Evolutionary conservation across 2,797 vertebrate species (phyloP), one percentile per base, ranked within the genome.

Genomic region (Pseudotriccus pelzelni): DNA sequence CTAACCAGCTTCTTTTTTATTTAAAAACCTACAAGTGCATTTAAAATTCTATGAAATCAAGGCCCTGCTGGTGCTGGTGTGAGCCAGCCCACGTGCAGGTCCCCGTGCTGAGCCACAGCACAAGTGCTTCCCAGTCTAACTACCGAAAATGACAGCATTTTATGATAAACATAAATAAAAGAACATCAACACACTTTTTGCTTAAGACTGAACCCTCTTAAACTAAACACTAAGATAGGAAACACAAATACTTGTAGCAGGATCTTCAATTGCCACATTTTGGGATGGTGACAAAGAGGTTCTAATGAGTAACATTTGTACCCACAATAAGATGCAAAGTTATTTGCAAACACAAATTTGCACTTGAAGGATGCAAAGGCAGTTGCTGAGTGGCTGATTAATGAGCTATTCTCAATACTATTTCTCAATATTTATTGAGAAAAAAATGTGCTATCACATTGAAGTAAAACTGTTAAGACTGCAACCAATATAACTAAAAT

Each of bases 1-100:
- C 94, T 96, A 97, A 97, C 96, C 64, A 59, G 74, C 73, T 89
- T 88, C 63, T 94, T 96, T 95, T 94, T 94, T 59, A 95, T 94
- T 97, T 94, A 67, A 94, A 89, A 96, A 67, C 88, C 91, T 73
- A 39, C 79, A 32, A 75, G 87, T 74, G 63, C 86, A n/a, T 89
- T 97, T 93, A 15, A 81, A 80, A 88, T 63, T 66, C 91, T 78
- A 4, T 88, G 91, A 88, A 85, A 97, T 85, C 81, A 49, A 67
- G 82, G 91, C 87, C 84, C 86, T 89, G 86, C 89, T 74, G 86
- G 80, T 88, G 2, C 87, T 90, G 88, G 94, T 22, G 87, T 0
- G 15, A 92, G 89, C 86, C 89, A 94, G 92, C 80, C 83, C 12
- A 8, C 6, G 0, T 6, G 43, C 49, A n/a, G 3, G 6, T n/a